Evolutionary conservation across 2,888 invertebrate species (phyloP).

Genomic region (Microchrysa polita): DNA sequence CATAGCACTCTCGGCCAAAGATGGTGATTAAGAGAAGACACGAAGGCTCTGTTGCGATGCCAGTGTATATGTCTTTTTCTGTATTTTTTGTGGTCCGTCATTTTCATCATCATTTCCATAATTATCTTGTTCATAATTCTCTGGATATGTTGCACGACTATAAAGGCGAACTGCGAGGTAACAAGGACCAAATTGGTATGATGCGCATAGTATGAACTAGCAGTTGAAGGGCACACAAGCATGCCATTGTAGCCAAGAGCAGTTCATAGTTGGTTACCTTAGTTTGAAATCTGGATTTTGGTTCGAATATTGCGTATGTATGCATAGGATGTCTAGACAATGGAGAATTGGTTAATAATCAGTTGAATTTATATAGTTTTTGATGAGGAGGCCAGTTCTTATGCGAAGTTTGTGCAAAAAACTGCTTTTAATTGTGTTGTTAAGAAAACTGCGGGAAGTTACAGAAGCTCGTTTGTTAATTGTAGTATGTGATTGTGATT

Average conservation of each 20-base stretch:
- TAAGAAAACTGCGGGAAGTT: background rate
- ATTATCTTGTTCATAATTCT: conserved; percentile 30
- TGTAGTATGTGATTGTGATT: background rate
- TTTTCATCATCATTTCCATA: conserved; percentile 19
- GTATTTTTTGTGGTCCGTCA: too few species aligned
- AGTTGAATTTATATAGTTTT: background rate
- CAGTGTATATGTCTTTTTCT: conserved; percentile 1
- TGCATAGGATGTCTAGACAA: conserved; percentile 1
- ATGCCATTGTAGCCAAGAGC: too few species aligned
- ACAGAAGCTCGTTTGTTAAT: conserved; percentile 7
- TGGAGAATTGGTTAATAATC: background rate
- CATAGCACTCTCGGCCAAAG: background rate
- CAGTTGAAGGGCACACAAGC: too few species aligned
- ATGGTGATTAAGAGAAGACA: too few species aligned
- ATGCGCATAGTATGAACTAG: too few species aligned
- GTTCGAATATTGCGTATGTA: background rate
- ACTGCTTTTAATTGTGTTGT: background rate
- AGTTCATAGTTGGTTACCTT: too few species aligned
- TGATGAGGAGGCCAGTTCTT: background rate
- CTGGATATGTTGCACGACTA: conserved; percentile 3
- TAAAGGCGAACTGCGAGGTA: background rate
- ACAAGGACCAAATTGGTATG: conserved; percentile 2
- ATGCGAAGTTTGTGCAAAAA: too few species aligned
- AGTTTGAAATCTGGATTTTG: too few species aligned
- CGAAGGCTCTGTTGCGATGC: too few species aligned